These are phyloP conservation scores for Microplitis demolitor DNA, from an alignment of 1,140 invertebrate species.

Conservation along the genomic window DNA sequence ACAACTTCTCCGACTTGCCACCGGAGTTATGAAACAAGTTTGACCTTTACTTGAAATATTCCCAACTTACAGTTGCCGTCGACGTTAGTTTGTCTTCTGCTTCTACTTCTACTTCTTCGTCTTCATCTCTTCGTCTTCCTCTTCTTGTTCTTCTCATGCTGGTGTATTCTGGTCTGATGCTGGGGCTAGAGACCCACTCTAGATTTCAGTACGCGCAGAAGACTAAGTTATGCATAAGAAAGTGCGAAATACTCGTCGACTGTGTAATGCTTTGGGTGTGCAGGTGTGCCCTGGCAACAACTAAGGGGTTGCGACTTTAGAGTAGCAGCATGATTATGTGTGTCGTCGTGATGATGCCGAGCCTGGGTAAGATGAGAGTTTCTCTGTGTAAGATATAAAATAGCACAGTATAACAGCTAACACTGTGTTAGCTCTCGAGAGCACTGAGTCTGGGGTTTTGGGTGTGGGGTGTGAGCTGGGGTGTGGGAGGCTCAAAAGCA, in stretches of 20 bases:
- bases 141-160: too few relatives aligned
- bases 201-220: constrained; percentile 5
- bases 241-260: constrained; percentile 30
- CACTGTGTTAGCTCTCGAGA: constrained; percentile 17
- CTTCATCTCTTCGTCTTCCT: too few relatives aligned
- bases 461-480: not conserved
- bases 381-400: not conserved
- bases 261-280: constrained; percentile 22
- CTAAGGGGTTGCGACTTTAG: not conserved
- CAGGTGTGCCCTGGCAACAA: not conserved
- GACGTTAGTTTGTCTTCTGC: too few relatives aligned
- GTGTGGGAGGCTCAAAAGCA: constrained; percentile 27
- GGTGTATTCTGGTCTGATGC: not conserved
- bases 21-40: not conserved
- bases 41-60: not conserved
- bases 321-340: too few relatives aligned
- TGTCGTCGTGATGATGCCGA: too few relatives aligned
- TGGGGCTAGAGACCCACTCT: not conserved
- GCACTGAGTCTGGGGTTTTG: not conserved
- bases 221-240: constrained; percentile 27
- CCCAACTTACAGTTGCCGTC: too few relatives aligned
- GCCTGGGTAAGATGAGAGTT: too few relatives aligned
- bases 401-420: not conserved
- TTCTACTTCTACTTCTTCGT: too few relatives aligned
- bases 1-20: not conserved